phyloP scores from a whole-genome alignment of 2,888 invertebrate species.

The Chymomyza fuscimana region DNA sequence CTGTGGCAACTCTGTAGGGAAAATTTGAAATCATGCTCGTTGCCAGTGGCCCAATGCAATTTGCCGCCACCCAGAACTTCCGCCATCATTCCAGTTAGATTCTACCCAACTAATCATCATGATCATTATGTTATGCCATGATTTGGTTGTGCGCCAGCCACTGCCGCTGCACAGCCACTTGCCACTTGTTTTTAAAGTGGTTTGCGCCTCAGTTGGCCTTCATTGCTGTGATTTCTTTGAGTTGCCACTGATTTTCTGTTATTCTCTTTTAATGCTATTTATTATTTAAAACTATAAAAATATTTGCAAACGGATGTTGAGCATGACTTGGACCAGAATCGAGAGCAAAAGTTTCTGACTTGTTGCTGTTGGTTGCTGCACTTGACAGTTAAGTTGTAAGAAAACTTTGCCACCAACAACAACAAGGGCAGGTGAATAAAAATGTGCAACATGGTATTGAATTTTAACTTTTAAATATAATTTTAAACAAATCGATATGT shows the following conservation, averaged over 20 bases:
- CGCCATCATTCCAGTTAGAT: slow-evolving; percentile 21
- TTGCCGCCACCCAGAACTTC: slow-evolving; percentile 62
- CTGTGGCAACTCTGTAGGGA: slow-evolving; percentile 55
- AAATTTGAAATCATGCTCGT: slow-evolving; percentile 7
- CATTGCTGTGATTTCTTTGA: slow-evolving; percentile 13
- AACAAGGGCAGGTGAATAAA: slow-evolving; percentile 13
- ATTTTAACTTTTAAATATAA: slow-evolving; percentile 70
- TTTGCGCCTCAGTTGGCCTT: not conserved
- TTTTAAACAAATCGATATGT: slow-evolving; percentile 71
- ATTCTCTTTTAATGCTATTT: slow-evolving; percentile 52
- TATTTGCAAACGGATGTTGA: slow-evolving; percentile 31
- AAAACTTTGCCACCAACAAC: not conserved
- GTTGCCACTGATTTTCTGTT: slow-evolving; percentile 29
- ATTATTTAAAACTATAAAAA: slow-evolving; percentile 65
- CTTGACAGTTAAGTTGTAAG: not conserved
- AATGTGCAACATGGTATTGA: slow-evolving; percentile 65
- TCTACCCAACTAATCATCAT: not conserved
- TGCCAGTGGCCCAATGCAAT: slow-evolving; percentile 52
- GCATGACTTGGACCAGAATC: slow-evolving; percentile 8
- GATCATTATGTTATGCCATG: slow-evolving; percentile 68
- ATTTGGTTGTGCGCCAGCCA: slow-evolving; percentile 43
- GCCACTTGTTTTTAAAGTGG: slow-evolving; percentile 56
- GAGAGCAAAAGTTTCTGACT: slow-evolving; percentile 35
- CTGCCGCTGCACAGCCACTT: slow-evolving; percentile 11
- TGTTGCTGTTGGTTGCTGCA: not conserved